Evolutionary conservation across 1,140 invertebrate genomes (phyloP), one percentile per base, ranked within the genome.

Genomic region (Proctacanthus coquilletti): DNA sequence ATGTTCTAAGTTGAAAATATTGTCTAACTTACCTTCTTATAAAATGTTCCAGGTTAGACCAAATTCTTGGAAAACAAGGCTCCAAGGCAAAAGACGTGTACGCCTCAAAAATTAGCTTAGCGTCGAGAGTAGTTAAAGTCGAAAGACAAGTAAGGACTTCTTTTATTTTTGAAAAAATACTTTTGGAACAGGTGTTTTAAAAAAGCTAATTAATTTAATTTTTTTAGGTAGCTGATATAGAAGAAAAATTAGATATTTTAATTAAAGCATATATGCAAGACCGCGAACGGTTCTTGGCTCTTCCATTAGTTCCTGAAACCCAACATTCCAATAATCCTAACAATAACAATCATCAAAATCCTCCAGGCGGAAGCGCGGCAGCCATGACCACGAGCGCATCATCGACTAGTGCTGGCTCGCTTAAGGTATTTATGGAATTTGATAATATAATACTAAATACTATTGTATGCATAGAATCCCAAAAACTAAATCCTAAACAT

Each of bases 221-320:
- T 30, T 60, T 65, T 34, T 58, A 92, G 86, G 84, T 92, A 50
- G 87, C 91, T 56, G 86, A 92, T 59, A 88, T 89, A 61, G 88
- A 93, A 67, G 74, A 74, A 51, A 94, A 94, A 69, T 67, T 95
- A 53, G 87, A 94, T 64, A 76, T 91, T 61, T 71, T 95, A 49
- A 75, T 94, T 54, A 88, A 94, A 55, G 71, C 93, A 64, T 91
- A 92, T 59, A 74, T 87, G 70, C 85, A 91, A 61, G 87, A 93
- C 62, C 70, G 87, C 51, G 76, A 80, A 59, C 64, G 69, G 45
- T 60, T 77, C 45, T 49, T 68, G 50, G 54, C 66, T 42, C 58
- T 72, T 45, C 66, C 68, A 34, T 53, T 64, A 41, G 46, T 53
- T 49, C 45, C 57, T 43, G 51, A 50, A 38, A 39, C 42, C 39